Conservation (phyloP, 2,888 invertebrate species). For the Rhaphigaster nebulosa region DNA sequence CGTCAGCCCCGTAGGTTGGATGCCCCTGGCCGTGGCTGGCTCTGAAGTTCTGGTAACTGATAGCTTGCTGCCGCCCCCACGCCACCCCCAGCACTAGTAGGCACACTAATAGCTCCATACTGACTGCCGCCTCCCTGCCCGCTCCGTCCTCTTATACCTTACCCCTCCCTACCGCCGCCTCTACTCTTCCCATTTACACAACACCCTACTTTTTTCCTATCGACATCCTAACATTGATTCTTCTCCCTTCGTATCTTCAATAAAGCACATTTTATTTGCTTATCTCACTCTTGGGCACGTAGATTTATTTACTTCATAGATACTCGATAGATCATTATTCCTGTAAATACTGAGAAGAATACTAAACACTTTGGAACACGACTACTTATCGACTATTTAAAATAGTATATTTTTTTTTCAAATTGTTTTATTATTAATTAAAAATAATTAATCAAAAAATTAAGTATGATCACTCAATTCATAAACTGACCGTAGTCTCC, state of each 20-base stretch:
- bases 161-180: conserved; percentile 45
- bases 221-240: conserved; percentile 8
- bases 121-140: conserved; percentile 26
- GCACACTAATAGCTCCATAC: conserved; percentile 53
- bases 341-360: too few species aligned
- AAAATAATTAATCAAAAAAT: too few species aligned
- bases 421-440: too few species aligned
- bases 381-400: too few species aligned
- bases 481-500: too few species aligned
- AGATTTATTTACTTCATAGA: background rate
- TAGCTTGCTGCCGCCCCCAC: conserved; percentile 51
- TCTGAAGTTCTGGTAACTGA: conserved; percentile 59
- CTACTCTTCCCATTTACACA: conserved; percentile 52
- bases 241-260: conserved; percentile 10
- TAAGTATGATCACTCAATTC: too few species aligned
- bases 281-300: background rate
- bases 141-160: conserved; percentile 50
- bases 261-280: background rate
- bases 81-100: conserved; percentile 37
- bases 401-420: too few species aligned
- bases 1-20: conserved; percentile 51
- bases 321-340: background rate
- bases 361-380: too few species aligned
- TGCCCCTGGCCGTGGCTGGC: conserved; percentile 55
- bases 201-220: conserved; percentile 17